Evolutionary conservation across 30 jellyfish, hydroid and myxozoan species (phyloP).

Genomic region (Chrysaora quinquecirrha): DNA sequence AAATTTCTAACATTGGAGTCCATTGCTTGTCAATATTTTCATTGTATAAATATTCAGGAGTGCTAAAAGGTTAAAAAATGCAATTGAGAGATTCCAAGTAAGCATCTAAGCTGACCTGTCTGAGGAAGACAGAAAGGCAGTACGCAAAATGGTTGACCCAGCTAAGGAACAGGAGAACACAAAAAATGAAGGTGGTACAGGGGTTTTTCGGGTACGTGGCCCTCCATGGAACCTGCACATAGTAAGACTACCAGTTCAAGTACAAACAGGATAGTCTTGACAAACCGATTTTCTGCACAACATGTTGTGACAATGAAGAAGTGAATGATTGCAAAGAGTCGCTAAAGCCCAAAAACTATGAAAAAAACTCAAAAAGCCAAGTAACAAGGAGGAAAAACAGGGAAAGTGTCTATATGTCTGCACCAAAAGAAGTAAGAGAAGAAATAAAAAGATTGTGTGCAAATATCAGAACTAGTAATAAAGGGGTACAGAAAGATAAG

Average conservation of each 20-base stretch:
- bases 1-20: no score
- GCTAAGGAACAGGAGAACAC: neutral
- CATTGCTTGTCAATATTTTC: no score
- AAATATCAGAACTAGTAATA: neutral
- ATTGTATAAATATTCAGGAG: neutral
- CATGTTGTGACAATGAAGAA: neutral
- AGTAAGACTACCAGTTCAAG: neutral
- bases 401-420: neutral
- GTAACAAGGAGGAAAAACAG: neutral
- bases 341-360: neutral
- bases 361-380: neutral
- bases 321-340: neutral
- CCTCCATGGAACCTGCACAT: constrained; percentile 2
- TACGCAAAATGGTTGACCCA: neutral
- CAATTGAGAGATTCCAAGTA: neutral
- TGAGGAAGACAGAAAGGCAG: neutral
- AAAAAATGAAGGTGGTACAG: neutral
- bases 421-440: neutral
- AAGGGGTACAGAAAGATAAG: neutral
- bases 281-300: neutral
- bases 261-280: neutral
- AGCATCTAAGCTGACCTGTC: neutral
- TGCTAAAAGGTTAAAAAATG: neutral
- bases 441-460: neutral
- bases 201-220: constrained; percentile 1